These are phyloP conservation scores for Sebastes schlegelii DNA, from an alignment of 2,113 vertebrate genomes.

Conservation along the genomic window DNA sequence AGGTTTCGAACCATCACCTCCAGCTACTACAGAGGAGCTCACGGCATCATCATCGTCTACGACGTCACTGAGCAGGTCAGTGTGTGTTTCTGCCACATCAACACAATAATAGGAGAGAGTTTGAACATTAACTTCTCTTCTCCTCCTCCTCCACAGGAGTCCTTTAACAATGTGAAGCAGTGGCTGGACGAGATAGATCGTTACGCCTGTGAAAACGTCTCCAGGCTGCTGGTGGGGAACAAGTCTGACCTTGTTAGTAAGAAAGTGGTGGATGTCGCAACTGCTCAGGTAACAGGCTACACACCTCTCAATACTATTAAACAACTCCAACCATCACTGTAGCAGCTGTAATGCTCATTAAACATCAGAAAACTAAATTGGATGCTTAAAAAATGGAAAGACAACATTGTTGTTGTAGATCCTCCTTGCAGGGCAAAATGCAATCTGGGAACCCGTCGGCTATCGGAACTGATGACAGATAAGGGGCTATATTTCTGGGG, in stretches of 20 bases:
- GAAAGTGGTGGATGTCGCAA: conserved; percentile 97
- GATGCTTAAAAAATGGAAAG: background rate
- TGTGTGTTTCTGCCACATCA: background rate
- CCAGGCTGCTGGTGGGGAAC: conserved; percentile 97
- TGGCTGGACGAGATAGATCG: conserved; percentile 98
- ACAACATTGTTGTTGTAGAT: background rate
- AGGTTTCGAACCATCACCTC: conserved; percentile 98
- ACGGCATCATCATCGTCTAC: conserved; percentile 98
- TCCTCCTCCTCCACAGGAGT: conserved; percentile 84
- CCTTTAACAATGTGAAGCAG: conserved; percentile 97
- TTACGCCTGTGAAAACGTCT: conserved; percentile 97
- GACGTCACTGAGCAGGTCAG: conserved; percentile 96
- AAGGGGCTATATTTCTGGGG: too few relatives aligned
- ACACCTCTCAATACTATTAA: background rate
- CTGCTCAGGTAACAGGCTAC: conserved; percentile 88
- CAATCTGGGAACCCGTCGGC: too few relatives aligned
- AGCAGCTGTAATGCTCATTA: background rate
- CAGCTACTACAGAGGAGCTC: conserved; percentile 98
- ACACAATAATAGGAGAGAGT: background rate
- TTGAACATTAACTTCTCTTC: background rate
- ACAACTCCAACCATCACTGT: background rate
- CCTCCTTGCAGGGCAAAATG: background rate
- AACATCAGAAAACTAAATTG: background rate
- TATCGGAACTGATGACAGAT: too few relatives aligned
- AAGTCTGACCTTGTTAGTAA: conserved; percentile 94